Evolutionary conservation across 2,797 vertebrate species (phyloP), one percentile per base, ranked within the genome.

Genomic region (Danio jaintianensis): DNA sequence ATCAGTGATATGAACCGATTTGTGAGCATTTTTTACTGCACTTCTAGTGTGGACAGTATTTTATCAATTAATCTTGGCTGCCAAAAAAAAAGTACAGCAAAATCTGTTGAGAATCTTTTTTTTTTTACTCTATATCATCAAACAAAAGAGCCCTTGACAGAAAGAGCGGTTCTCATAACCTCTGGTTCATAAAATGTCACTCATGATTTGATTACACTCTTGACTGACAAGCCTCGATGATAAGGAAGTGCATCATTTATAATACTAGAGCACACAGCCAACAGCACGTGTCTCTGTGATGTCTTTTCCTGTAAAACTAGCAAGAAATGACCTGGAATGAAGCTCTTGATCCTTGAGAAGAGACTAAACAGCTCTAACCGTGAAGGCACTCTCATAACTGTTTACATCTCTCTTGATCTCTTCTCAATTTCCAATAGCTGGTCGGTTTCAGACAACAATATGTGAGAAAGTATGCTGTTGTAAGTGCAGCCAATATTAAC

Each of bases 281-380:
- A 63, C 68, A 70, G 40, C 76, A 70, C 58, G 9, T 59, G 71
- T 22, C 63, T 83, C 85, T 85, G 86, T 91, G 87, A 89, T 83
- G 84, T 83, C 82, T 85, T 86, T 80, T 82, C 81, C 80, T 82
- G 81, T 75, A 56, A 69, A 79, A 62, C 73, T 59, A 77, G 64
- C 50, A 81, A 73, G 70, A 79, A 63, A 72, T 75, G 48, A 76
- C 59, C 13, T 83, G 80, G 85, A 78, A 88, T 90, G 82, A 85
- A 79, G 20, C 82, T 82, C 83, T 84, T 77, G 78, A 83, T 89
- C 85, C 83, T 58, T 73, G 76, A 83, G 70, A 87, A 82, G 82
- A 92, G 90, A 90, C 88, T 88, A 89, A 91, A 92, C 89, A 89
- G 63, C 79, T 81, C 80, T 75, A 71, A 85, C 84, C 87, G 72